Evolutionary conservation across 2,797 vertebrate genomes (phyloP).

Genomic region (Benthosema pterotum): DNA sequence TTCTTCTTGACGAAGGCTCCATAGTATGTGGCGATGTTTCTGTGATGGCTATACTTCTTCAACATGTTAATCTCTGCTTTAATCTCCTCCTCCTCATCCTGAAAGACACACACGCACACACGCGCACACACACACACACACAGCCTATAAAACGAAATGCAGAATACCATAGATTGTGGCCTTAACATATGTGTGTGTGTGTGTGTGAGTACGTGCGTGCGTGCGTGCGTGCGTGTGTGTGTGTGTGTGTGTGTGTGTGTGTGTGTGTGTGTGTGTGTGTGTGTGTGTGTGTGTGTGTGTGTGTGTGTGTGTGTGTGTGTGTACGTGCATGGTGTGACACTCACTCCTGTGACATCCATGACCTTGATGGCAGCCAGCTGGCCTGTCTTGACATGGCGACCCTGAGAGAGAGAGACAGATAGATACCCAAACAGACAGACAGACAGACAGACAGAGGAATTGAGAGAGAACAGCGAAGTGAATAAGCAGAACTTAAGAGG

Average conservation of each 20-base stretch:
- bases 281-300: background rate
- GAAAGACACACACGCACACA: constrained; percentile 38
- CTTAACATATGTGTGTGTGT: constrained; percentile 7
- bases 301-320: constrained; percentile 4
- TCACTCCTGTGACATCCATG: constrained; percentile 98
- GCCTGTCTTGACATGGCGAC: constrained; percentile 97
- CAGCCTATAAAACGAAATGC: no score
- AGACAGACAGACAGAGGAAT: no score
- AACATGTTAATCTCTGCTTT: constrained; percentile 99
- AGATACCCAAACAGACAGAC: constrained; percentile 1
- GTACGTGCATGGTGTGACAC: constrained; percentile 26
- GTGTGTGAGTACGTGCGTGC: constrained; percentile 15
- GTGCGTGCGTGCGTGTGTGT: constrained; percentile 14
- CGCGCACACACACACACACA: no score
- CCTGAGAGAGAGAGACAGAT: constrained; percentile 74
- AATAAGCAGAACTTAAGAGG: background rate
- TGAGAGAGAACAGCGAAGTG: background rate
- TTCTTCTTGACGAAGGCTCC: constrained; percentile 99
- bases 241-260: constrained; percentile 3
- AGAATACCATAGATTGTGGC: no score
- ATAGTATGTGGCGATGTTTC: constrained; percentile 97
- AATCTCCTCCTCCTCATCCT: constrained; percentile 99
- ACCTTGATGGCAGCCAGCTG: constrained; percentile 98
- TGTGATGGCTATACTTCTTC: constrained; percentile 97
- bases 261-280: background rate